Evolutionary conservation across 1,140 invertebrate genomes (phyloP), one percentile per base, ranked within the genome.

Genomic region (Bombus pyrosoma): DNA sequence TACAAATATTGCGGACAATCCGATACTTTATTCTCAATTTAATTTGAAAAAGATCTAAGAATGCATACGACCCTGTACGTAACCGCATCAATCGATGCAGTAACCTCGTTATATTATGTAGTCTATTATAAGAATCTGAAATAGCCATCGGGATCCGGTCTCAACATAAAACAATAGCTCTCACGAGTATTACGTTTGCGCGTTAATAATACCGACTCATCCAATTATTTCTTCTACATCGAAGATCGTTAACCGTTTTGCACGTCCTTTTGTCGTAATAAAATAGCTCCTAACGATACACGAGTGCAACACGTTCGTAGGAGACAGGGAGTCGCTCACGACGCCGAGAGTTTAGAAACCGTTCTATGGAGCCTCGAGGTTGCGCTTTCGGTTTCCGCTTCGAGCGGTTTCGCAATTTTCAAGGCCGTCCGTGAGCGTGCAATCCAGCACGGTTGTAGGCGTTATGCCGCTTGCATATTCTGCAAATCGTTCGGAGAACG

Each of bases 301-400:
- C 9, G 32, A 32, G 18, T 10, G 12, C 13, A 71, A 18, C 25
- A 1, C 13, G 13, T 39, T 28, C 13, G 53, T 53, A n/a, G 32
- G 15, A 59, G 34, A 37, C 34, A 76, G 47, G 10, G 12, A 59
- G 53, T 15, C 53, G 75, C 3, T 34, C 47, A 37, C 37, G 57
- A n/a, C 37, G 32, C 75, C 13, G 25, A 22, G n/a, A 66, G 75
- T 78, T 78, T 78, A 78, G 75, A 78, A 78, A 78, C 59, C 57
- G 75, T 41, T 78, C 75, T 78, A 41, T 64, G 57, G 53, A 41
- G 75, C 41, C 75, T 62, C 75, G 57, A 77, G 75, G 25, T 39
- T 73, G 71, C 71, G 75, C 75, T 78, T 78, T 78, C 75, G 75
- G 75, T 78, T 78, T 78, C 75, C 75, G 75, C 75, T 41, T 66